Evolutionary conservation across 2,797 vertebrate genomes (phyloP).

Genomic region (Sus cebifrons): DNA sequence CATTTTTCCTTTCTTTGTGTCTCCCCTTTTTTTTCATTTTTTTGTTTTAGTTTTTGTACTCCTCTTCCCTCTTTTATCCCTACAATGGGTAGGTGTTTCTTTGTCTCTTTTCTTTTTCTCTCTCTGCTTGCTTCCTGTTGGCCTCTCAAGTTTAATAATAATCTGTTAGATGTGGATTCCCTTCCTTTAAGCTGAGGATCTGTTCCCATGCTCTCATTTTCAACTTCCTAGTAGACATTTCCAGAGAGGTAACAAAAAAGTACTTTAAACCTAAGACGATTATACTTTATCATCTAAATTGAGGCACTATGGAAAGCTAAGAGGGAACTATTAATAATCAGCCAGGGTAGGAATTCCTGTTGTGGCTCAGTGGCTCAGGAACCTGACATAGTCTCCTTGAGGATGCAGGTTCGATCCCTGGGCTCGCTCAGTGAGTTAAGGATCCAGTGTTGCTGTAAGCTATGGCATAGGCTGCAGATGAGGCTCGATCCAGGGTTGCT

Average conservation of each 20-base stretch:
- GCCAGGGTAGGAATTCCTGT: neutral
- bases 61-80: neutral
- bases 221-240: constrained; percentile 19
- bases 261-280: neutral
- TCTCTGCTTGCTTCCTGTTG: neutral
- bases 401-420: too few relatives aligned
- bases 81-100: neutral
- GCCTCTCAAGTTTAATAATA: constrained; percentile 31
- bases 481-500: too few relatives aligned
- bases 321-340: constrained; percentile 11
- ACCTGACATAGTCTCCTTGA: too few relatives aligned
- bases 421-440: too few relatives aligned
- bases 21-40: neutral
- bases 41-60: neutral
- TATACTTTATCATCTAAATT: constrained; percentile 35
- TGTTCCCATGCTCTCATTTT: neutral
- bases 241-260: constrained; percentile 44
- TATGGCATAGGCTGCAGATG: too few relatives aligned
- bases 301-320: constrained; percentile 15
- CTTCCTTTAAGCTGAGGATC: neutral
- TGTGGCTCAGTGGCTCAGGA: too few relatives aligned
- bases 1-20: neutral
- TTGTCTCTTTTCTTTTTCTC: neutral
- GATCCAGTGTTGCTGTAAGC: too few relatives aligned
- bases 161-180: neutral